These are phyloP conservation scores for Myotis yumanensis DNA, from an alignment of 2,113 vertebrate species.

Conservation along the genomic window DNA sequence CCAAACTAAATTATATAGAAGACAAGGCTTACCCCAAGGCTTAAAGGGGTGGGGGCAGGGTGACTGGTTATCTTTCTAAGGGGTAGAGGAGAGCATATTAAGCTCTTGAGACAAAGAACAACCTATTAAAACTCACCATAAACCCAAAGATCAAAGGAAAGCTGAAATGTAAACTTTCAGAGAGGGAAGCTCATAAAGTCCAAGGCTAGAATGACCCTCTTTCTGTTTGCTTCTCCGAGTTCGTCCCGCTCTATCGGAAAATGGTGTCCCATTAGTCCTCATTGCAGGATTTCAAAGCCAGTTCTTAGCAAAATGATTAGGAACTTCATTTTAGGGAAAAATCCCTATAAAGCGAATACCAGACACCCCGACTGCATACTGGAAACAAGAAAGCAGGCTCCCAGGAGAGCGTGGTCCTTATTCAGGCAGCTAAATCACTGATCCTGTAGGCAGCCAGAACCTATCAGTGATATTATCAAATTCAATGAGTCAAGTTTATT, in stretches of 20 bases:
- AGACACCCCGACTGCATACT: not conserved
- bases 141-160: constrained; percentile 52
- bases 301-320: constrained; percentile 1
- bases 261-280: not conserved
- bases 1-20: not conserved
- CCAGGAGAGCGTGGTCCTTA: not conserved
- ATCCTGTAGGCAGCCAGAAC: not conserved
- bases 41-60: not conserved
- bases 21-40: not conserved
- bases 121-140: constrained; percentile 50
- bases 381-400: not conserved
- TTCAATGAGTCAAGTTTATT: not conserved
- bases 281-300: not conserved
- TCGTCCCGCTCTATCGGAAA: not conserved
- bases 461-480: not conserved
- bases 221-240: constrained; percentile 16
- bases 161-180: constrained; percentile 55
- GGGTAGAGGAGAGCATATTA: not conserved
- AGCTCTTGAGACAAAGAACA: constrained; percentile 33
- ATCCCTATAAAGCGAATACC: not conserved
- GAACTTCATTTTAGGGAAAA: not conserved
- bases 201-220: not conserved
- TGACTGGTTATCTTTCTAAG: constrained; percentile 18
- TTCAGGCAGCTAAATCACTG: not conserved
- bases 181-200: constrained; percentile 54